Base-by-base conservation (phyloP, 92 coral and sea anemone species). In the Siderastrea radians region DNA sequence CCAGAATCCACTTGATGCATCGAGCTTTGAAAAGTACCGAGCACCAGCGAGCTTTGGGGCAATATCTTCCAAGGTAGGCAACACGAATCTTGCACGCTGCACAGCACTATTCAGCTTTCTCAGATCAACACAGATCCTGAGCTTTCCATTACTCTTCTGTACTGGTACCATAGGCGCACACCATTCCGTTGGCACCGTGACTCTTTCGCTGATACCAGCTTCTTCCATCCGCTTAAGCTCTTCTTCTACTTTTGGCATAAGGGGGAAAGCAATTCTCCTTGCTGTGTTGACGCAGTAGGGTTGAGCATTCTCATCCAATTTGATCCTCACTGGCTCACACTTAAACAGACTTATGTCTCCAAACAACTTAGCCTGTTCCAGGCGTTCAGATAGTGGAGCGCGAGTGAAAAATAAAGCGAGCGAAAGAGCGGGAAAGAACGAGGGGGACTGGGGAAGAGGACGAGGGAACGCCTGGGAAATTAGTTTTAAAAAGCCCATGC, bases 101-200 rank as follows among this genome's bases (percentile, higher is more conserved):
- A 85, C 90, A 48, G 81, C 90, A 52, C 82, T 88, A 17, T 79
- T 86, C 11, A 88, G 81, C 72, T 76, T 73, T 63, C 78, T 72
- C 52, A 80, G 85, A 61, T 87, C 87, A 8, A 82, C 87, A 17
- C 87, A 72, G 45, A 72, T 76, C 83, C 89, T 75, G 51, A 85
- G 74, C 50, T 85, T 85, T 6, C 79, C 92, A 79, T 83, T 83
- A 26, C 52, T 53, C 17, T 89, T 89, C n/a, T 72, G 78, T 17
- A 89, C 82, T 8, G 75, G 84, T 13, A 91, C 91, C 77, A 91
- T 87, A 26, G 89, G 94, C 49, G 94, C 88, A 77, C 94, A 91
- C 91, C 94, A 91, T 16, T 91, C 91, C 3, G 91, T 91, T 46
- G 94, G 89, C 77, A 75, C 58, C 49, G 67, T 77, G 43, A 90